Percentiles rank a stretch among this genome's conserved stretches.
Evolutionary conservation across 2,113 vertebrate genomes (phyloP).

Genomic region (Actinemys pallida): DNA sequence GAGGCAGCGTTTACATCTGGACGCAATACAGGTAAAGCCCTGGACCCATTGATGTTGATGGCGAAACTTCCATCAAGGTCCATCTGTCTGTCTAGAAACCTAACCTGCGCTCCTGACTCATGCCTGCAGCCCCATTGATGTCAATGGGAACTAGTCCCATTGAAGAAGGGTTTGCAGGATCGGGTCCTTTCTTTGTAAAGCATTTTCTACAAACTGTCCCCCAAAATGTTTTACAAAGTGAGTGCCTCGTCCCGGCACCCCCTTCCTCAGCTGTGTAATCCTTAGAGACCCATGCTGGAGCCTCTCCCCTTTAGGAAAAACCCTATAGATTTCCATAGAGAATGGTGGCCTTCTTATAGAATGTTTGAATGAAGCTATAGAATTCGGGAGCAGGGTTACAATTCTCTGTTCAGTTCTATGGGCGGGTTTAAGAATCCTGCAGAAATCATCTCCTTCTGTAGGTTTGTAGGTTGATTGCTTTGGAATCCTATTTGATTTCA

Average conservation of each 20-base stretch:
- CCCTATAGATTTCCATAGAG: not conserved
- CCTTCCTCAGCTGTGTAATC: accelerated
- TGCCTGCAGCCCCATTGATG: not conserved
- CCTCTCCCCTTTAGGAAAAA: constrained; percentile 20
- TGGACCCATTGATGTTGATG: accelerated
- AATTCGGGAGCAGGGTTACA: not conserved
- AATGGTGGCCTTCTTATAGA: not conserved
- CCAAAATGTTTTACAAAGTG: not conserved
- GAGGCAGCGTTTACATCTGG: accelerated
- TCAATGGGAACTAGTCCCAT: not conserved
- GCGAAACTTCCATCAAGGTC: not conserved
- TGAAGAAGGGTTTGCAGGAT: not conserved
- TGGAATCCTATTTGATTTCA: not conserved
- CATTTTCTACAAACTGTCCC: not conserved
- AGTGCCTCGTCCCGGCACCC: not conserved
- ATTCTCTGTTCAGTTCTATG: not conserved
- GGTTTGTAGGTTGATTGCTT: not conserved
- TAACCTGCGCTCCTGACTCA: not conserved
- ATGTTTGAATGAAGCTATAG: not conserved
- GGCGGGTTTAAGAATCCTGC: not conserved
- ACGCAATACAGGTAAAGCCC: not conserved
- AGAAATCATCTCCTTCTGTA: not conserved
- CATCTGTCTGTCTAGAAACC: not conserved
- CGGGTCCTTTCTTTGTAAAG: not conserved
- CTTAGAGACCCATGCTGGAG: not conserved